A percentile compares a stretch with the other conserved stretches of the same genome.
phyloP scores from a whole-genome alignment of 2,797 vertebrate species.

The Lepidocolaptes lacrymiger region DNA sequence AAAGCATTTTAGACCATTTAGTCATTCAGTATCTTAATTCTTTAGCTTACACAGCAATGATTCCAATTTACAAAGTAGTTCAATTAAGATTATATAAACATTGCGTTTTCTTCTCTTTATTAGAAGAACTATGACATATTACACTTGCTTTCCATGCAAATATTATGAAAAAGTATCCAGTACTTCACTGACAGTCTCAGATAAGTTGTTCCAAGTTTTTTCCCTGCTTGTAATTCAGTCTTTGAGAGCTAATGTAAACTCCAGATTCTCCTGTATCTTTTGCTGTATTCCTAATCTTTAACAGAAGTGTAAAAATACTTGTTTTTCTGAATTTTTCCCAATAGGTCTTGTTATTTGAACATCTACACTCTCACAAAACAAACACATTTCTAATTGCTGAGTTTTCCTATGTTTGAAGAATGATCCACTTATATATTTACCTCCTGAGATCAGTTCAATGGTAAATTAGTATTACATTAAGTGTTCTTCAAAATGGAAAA shows the following conservation, averaged over 20 bases:
- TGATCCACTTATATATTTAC: background rate
- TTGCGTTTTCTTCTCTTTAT: background rate
- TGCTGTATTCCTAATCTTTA: background rate
- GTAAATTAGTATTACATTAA: background rate
- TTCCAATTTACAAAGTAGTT: background rate
- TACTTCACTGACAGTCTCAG: background rate
- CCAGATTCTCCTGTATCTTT: background rate
- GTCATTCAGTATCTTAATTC: background rate
- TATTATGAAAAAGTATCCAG: background rate
- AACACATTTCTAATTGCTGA: background rate
- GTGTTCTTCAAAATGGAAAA: background rate
- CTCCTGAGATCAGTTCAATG: background rate
- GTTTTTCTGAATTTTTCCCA: background rate
- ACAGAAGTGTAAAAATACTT: background rate
- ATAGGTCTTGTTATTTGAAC: background rate
- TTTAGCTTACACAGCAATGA: background rate
- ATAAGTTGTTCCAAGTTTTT: background rate
- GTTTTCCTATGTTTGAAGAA: background rate
- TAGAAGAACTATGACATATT: background rate
- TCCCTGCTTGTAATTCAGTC: background rate
- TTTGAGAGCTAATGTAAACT: background rate
- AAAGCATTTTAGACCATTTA: background rate
- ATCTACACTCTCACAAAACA: background rate
- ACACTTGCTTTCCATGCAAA: background rate
- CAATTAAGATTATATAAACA: background rate